A percentile compares a stretch with the other conserved stretches of the same genome.
Conservation (phyloP, 2,797 vertebrate genomes). For the Crenichthys baileyi region DNA sequence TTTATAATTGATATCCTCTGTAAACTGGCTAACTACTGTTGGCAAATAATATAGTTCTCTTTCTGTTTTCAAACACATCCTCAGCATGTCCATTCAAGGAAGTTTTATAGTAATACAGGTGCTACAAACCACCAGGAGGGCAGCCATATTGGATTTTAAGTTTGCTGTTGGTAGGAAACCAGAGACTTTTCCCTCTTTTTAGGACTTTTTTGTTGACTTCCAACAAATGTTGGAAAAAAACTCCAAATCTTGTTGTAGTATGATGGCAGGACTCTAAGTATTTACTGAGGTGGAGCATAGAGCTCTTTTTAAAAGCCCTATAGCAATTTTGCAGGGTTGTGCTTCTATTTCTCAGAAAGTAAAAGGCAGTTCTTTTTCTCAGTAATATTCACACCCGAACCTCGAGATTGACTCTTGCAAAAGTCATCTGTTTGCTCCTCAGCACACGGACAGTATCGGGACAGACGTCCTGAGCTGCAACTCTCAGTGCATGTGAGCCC, state of each 20-base stretch:
- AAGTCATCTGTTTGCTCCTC: conserved; percentile 29
- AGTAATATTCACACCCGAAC: conserved; percentile 2
- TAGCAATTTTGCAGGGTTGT: not conserved
- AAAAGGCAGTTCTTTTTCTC: conserved; percentile 18
- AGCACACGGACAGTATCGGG: not conserved
- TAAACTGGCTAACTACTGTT: not conserved
- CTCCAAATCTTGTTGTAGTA: not conserved
- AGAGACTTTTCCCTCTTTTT: not conserved
- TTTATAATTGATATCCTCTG: not conserved
- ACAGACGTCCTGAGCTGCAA: not conserved
- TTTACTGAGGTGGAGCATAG: not conserved
- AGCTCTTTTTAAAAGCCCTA: not conserved
- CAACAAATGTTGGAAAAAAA: not conserved
- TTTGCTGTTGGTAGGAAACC: not conserved
- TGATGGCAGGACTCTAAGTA: not conserved
- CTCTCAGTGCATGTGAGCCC: not conserved
- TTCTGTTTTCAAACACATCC: not conserved
- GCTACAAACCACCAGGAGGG: too few relatives aligned
- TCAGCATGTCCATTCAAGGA: not conserved
- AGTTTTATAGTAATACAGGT: too few relatives aligned
- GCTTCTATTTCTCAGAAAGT: conserved; percentile 12
- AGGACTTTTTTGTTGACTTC: not conserved
- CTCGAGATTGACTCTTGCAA: not conserved
- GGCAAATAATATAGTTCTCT: not conserved
- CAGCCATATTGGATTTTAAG: not conserved